Percentiles rank a stretch among this genome's conserved stretches.
phyloP scores from a whole-genome alignment of 2,797 vertebrate genomes.

The Tolypeutes matacus region DNA sequence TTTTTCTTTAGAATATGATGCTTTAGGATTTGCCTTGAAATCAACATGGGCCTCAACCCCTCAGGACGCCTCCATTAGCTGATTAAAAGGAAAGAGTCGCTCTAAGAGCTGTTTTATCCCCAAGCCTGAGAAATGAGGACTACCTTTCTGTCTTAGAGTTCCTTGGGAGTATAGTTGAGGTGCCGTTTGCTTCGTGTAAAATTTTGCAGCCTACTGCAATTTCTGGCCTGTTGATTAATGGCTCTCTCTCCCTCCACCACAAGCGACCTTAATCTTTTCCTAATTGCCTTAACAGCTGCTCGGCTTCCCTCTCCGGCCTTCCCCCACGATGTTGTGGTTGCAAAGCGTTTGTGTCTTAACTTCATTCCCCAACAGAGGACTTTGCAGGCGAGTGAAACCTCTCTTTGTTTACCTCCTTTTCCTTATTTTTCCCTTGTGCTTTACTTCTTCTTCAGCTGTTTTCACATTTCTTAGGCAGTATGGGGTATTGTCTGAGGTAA shows the following conservation, averaged over 20 bases:
- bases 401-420: conserved; percentile 79
- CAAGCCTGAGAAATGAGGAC: conserved; percentile 81
- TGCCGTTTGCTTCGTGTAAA: conserved; percentile 83
- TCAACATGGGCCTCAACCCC: neutral
- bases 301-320: conserved; percentile 86
- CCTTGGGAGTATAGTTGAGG: conserved; percentile 77
- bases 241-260: conserved; percentile 88
- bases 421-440: conserved; percentile 78
- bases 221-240: conserved; percentile 91
- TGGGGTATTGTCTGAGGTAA: conserved; percentile 74
- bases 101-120: neutral
- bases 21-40: conserved; percentile 48
- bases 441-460: conserved; percentile 79
- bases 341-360: conserved; percentile 89
- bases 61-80: conserved; percentile 63
- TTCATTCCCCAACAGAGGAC: conserved; percentile 84
- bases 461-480: conserved; percentile 72
- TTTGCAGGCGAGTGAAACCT: conserved; percentile 82
- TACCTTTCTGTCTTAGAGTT: conserved; percentile 81
- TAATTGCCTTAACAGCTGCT: conserved; percentile 91
- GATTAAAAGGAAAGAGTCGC: conserved; percentile 62
- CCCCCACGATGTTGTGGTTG: conserved; percentile 87
- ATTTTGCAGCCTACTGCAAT: conserved; percentile 88
- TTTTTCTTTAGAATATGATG: conserved; percentile 8
- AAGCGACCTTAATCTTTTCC: conserved; percentile 90